Conservation (phyloP, 1,140 invertebrate species). For the Charaxes varanes region DNA sequence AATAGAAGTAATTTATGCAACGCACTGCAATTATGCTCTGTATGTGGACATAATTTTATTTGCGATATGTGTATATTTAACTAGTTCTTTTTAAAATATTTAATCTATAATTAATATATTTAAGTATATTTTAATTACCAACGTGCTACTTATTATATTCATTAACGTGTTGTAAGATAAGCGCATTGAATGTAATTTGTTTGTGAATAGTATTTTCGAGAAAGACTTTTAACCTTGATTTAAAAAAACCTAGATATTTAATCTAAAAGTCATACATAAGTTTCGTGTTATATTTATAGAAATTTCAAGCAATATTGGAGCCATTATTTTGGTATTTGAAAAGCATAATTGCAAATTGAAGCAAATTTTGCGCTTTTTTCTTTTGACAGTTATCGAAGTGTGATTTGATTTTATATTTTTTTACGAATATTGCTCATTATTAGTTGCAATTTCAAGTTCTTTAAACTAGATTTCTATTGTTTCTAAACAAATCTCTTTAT, state of each 20-base stretch:
- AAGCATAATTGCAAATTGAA: no score
- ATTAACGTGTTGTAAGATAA: constrained; percentile 5
- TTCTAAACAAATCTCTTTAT: no score
- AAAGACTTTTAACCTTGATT: constrained; percentile 21
- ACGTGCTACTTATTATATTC: constrained; percentile 5
- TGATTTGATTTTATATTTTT: no score
- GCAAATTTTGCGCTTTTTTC: no score
- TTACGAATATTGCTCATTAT: no score
- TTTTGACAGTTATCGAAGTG: no score
- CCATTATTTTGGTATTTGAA: constrained; percentile 20
- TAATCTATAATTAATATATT: not conserved
- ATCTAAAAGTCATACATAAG: constrained; percentile 5
- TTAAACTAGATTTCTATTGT: no score
- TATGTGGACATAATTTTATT: constrained; percentile 3
- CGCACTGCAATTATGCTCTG: no score
- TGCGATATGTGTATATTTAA: constrained; percentile 3
- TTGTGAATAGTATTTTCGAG: constrained; percentile 12
- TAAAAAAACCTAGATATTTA: constrained; percentile 15
- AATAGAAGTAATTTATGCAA: no score
- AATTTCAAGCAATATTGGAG: constrained; percentile 52
- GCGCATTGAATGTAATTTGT: constrained; percentile 3
- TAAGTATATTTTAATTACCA: constrained; percentile 11
- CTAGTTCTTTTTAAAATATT: not conserved
- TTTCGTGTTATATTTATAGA: constrained; percentile 38
- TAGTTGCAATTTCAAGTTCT: no score